phyloP scores from a whole-genome alignment of 2,113 vertebrate species.

The Ceyx margarethae region DNA sequence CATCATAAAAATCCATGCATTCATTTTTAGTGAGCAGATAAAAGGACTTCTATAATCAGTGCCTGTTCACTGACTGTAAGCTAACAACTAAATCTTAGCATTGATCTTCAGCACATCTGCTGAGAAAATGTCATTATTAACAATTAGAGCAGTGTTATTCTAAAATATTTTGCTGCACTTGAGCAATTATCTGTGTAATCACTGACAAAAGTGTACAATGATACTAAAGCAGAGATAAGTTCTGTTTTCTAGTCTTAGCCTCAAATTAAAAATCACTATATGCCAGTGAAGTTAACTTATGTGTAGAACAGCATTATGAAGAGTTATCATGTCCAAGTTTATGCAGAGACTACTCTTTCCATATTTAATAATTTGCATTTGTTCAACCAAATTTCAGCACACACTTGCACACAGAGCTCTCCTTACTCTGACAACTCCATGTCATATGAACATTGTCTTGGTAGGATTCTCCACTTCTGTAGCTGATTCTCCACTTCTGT shows the following conservation, averaged over 20 bases:
- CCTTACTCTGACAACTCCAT: neutral
- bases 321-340: neutral
- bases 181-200: neutral
- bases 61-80: neutral
- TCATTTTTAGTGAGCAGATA: neutral
- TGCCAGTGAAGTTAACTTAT: neutral
- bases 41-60: neutral
- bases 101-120: neutral
- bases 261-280: neutral
- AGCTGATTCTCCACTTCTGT: neutral
- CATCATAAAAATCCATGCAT: neutral
- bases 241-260: neutral
- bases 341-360: neutral
- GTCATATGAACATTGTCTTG: fast-evolving
- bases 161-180: slow-evolving; percentile 42
- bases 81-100: neutral
- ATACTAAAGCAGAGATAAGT: neutral
- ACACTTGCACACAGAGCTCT: neutral
- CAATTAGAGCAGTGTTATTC: slow-evolving; percentile 10
- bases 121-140: slow-evolving; percentile 39
- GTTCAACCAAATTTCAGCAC: neutral
- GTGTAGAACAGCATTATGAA: neutral
- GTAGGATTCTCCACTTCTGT: neutral
- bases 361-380: neutral
- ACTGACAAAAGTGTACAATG: neutral